Base-by-base conservation (phyloP, 2,888 invertebrate genomes). In the Mesopsocus fuscifrons region DNA sequence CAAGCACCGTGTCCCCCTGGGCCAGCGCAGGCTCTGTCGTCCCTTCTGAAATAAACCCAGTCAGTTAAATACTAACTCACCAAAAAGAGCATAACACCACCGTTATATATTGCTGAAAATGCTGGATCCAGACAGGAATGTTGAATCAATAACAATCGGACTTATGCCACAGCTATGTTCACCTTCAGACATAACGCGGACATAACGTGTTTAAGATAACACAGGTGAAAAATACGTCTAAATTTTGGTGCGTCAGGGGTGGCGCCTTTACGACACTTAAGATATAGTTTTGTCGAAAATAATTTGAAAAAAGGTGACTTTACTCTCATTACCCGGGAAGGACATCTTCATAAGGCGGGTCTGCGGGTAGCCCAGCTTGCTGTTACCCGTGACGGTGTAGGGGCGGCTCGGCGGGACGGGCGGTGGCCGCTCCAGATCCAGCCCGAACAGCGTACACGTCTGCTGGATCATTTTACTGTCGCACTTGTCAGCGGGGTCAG, bases 291-390 rank as follows among this genome's bases (percentile, higher is more conserved):
- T n/a, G n/a, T n/a, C n/a, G n/a, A n/a, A n/a, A n/a, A n/a, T n/a
- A n/a, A n/a, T n/a, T n/a, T n/a, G n/a, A n/a, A n/a, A n/a, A n/a
- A n/a, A n/a, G n/a, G n/a, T n/a, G n/a, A n/a, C n/a, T n/a, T n/a
- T n/a, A n/a, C n/a, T n/a, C n/a, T n/a, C n/a, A n/a, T n/a, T 56
- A 70, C 77, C 77, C 51, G 79, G 77, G 66, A 81, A 92, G 52
- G 80, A 79, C 70, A 82, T 80, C 63, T 84, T 84, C 82, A 92
- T 87, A 45, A 83, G 69, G 57, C 92, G 74, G 52, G 78, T 82
- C 65, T 92, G 92, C 49, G 92, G 92, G 66, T 91, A 92, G 52
- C 84, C 81, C 50, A 89, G 67, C 65, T 89, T 89, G 45, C 84
- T 82, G 60, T 88, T 87, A 53, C 87, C 87, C 21, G 80, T 70